Conservation (phyloP, 1,140 invertebrate species). For the Dendroctonus ponderosae region DNA sequence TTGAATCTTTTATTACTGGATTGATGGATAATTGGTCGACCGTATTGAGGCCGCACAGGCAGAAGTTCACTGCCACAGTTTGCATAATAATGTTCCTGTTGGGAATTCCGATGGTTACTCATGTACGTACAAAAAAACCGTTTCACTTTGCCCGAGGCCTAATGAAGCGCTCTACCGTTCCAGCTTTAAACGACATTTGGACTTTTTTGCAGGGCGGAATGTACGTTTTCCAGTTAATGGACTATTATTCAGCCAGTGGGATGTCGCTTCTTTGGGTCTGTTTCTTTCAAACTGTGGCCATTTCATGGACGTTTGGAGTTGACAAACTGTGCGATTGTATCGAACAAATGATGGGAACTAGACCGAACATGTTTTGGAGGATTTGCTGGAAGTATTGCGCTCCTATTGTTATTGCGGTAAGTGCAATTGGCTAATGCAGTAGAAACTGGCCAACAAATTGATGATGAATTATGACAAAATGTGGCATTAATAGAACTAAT, state of each 20-base stretch:
- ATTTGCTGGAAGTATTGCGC: slow-evolving; percentile 64
- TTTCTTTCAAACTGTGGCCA: slow-evolving; percentile 66
- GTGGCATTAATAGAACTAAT: no score
- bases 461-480: no score
- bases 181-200: background rate
- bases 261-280: slow-evolving; percentile 68
- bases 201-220: slow-evolving; percentile 61
- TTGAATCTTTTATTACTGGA: slow-evolving; percentile 64
- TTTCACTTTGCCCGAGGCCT: background rate
- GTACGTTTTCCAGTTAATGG: slow-evolving; percentile 72
- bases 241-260: slow-evolving; percentile 69
- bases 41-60: slow-evolving; percentile 55
- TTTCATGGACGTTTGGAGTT: slow-evolving; percentile 68
- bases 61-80: slow-evolving; percentile 60
- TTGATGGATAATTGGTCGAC: slow-evolving; percentile 64
- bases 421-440: slow-evolving; percentile 33
- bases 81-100: slow-evolving; percentile 64
- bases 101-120: slow-evolving; percentile 69
- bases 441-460: no score
- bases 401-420: slow-evolving; percentile 62
- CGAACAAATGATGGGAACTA: slow-evolving; percentile 66
- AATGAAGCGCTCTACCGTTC: background rate
- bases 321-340: slow-evolving; percentile 62
- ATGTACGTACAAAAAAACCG: slow-evolving; percentile 54
- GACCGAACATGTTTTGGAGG: slow-evolving; percentile 60